phyloP scores from a whole-genome alignment of 2,888 invertebrate species.

The Lithophane leautieri region DNA sequence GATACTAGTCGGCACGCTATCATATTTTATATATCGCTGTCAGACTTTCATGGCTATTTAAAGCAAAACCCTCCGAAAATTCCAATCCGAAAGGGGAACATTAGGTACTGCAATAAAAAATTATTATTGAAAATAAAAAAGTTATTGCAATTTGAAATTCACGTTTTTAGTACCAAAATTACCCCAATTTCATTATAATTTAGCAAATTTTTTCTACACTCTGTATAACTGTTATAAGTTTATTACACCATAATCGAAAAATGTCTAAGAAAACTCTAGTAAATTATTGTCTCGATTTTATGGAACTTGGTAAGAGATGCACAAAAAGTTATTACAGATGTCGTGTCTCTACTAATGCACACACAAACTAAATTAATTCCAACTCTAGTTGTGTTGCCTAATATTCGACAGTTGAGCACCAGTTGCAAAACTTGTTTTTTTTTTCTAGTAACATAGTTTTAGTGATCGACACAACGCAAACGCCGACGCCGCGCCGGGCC shows the following conservation, averaged over 20 bases:
- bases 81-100: too few species aligned
- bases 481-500: too few species aligned
- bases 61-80: not conserved
- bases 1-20: constrained; percentile 19
- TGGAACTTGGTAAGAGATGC: not conserved
- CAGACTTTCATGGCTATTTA: not conserved
- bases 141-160: too few species aligned
- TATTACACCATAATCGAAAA: not conserved
- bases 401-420: not conserved
- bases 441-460: not conserved
- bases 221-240: not conserved
- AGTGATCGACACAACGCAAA: too few species aligned
- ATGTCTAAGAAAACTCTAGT: not conserved
- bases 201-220: too few species aligned
- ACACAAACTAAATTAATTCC: constrained; percentile 10
- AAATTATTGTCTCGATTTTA: not conserved
- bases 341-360: not conserved
- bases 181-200: too few species aligned
- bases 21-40: not conserved
- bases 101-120: too few species aligned
- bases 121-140: too few species aligned
- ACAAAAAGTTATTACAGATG: not conserved
- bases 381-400: not conserved
- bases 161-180: too few species aligned
- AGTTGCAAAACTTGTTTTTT: constrained; percentile 13